These are phyloP conservation scores for Ailuropoda melanoleuca DNA, from an alignment of 2,113 vertebrate species.

Conservation along the genomic window DNA sequence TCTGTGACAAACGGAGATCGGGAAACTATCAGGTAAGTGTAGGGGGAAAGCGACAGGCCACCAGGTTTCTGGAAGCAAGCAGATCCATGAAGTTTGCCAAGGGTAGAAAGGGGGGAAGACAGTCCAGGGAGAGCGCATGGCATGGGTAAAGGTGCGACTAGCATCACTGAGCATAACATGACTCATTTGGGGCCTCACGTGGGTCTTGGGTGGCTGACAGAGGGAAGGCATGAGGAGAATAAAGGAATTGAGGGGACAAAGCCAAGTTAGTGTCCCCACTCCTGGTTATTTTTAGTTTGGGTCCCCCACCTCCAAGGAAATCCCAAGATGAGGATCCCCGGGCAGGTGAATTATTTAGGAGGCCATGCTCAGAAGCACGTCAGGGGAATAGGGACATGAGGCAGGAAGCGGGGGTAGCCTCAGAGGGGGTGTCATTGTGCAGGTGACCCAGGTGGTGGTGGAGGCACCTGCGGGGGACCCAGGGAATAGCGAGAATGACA, in stretches of 20 bases:
- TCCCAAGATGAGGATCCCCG: neutral
- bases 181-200: neutral
- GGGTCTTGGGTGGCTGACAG: neutral
- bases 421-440: neutral
- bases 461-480: neutral
- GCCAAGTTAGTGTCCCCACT: neutral
- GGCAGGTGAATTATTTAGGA: neutral
- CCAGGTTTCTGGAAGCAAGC: neutral
- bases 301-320: neutral
- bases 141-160: too few relatives aligned
- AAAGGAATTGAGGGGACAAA: neutral
- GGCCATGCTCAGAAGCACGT: neutral
- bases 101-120: neutral
- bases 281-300: neutral
- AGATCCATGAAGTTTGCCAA: neutral
- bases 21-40: neutral
- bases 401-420: neutral
- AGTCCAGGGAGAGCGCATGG: accelerated
- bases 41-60: neutral
- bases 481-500: neutral
- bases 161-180: neutral
- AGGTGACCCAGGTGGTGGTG: neutral
- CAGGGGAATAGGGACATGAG: neutral
- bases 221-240: neutral
- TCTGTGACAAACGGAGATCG: neutral